Conservation (phyloP, 2,797 vertebrate genomes). For the Triplophysa yarkandensis region DNA sequence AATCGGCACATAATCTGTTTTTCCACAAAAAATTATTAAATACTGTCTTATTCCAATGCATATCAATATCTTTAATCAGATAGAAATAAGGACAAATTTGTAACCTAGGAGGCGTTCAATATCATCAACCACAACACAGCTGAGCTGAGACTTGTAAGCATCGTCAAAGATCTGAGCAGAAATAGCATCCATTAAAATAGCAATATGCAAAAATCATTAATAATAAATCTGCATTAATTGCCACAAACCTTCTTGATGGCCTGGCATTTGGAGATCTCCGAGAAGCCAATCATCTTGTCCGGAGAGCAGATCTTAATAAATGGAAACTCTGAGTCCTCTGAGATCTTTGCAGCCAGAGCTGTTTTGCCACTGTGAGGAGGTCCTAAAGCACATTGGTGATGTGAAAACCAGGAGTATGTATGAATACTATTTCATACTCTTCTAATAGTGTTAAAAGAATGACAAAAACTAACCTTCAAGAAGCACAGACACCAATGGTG, state of each 20-base stretch:
- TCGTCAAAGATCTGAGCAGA: constrained; percentile 83
- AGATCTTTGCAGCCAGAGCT: constrained; percentile 91
- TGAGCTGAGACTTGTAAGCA: constrained; percentile 89
- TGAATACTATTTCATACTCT: background rate
- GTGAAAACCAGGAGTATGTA: background rate
- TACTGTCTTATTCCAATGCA: background rate
- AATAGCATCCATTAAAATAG: background rate
- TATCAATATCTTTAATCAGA: background rate
- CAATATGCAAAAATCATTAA: background rate
- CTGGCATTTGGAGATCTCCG: constrained; percentile 97
- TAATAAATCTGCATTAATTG: background rate
- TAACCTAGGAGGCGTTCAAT: constrained; percentile 86
- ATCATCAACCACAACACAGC: constrained; percentile 87
- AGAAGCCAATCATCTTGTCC: constrained; percentile 97
- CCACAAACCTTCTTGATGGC: constrained; percentile 92
- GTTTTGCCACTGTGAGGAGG: constrained; percentile 97
- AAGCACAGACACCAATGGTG: constrained; percentile 90
- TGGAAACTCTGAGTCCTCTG: constrained; percentile 94
- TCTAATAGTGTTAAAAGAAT: background rate
- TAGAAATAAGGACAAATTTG: constrained; percentile 26
- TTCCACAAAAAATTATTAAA: background rate
- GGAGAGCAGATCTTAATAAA: constrained; percentile 99
- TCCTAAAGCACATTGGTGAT: constrained; percentile 69
- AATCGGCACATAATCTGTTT: constrained; percentile 86
- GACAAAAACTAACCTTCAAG: constrained; percentile 82